phyloP scores from a whole-genome alignment of 2,888 invertebrate genomes.

The Heliconius sara region DNA sequence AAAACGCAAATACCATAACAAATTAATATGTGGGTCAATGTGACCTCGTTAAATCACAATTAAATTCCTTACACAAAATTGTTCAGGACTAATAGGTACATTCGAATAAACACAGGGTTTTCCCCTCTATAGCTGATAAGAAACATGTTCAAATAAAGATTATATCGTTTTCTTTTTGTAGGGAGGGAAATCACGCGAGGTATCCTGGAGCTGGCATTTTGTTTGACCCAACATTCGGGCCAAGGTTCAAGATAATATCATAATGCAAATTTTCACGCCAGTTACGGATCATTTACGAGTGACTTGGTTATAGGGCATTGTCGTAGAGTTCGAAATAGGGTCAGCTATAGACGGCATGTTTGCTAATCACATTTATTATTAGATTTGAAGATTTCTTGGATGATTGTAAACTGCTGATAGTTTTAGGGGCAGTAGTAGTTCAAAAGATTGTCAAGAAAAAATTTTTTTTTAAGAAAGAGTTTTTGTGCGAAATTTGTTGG shows the following conservation, averaged over 20 bases:
- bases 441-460: neutral
- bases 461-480: neutral
- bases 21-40: neutral
- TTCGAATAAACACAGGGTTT: conserved; percentile 10
- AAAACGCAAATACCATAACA: neutral
- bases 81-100: neutral
- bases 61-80: neutral
- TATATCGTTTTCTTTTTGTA: conserved; percentile 36
- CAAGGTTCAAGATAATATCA: conserved; percentile 73
- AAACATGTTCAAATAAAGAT: conserved; percentile 44
- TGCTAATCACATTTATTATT: neutral
- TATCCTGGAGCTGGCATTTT: conserved; percentile 55
- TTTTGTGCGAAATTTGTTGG: neutral
- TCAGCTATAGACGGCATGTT: neutral
- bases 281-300: conserved; percentile 41
- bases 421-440: neutral
- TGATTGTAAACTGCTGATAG: neutral
- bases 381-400: neutral
- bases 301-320: conserved; percentile 29
- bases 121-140: conserved; percentile 29
- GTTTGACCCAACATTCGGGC: conserved; percentile 65
- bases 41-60: neutral
- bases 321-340: conserved; percentile 22
- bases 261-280: conserved; percentile 63
- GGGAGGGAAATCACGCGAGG: conserved; percentile 48